Evolutionary conservation across 2,113 vertebrate genomes (phyloP).

Genomic region (Mustela lutreola): DNA sequence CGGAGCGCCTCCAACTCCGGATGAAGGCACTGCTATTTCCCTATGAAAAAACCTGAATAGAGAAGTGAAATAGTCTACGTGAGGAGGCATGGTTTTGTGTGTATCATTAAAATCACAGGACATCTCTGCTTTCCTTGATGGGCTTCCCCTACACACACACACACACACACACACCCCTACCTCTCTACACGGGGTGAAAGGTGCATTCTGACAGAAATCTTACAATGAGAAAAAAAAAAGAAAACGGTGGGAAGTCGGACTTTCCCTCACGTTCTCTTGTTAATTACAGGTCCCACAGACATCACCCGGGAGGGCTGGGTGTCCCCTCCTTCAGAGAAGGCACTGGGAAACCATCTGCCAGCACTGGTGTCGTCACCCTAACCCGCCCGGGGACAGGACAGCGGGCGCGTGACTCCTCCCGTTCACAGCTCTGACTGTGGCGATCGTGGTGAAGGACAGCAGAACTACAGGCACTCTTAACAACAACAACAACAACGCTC

Average conservation of each 20-base stretch:
- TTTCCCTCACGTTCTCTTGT: neutral
- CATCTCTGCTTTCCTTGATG: neutral
- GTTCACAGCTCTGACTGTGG: neutral
- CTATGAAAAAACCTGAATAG: neutral
- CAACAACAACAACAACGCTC: neutral
- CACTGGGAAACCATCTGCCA: neutral
- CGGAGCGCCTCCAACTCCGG: neutral
- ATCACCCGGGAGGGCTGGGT: neutral
- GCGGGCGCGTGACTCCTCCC: neutral
- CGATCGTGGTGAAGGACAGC: neutral
- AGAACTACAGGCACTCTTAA: neutral
- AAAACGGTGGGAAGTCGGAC: conserved; percentile 1
- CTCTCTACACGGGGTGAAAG: neutral
- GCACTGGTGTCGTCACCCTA: neutral
- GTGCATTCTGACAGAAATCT: neutral
- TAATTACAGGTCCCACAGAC: neutral
- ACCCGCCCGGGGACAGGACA: neutral
- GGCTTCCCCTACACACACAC: neutral
- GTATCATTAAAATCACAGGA: neutral
- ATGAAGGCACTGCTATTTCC: neutral
- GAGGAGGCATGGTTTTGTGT: neutral
- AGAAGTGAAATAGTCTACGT: neutral
- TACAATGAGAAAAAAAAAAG: neutral
- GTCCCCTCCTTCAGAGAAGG: neutral
- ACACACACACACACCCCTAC: too few species aligned